Percentiles rank a stretch among this genome's conserved stretches.
phyloP scores from a whole-genome alignment of 1,140 invertebrate species.

The Drosophila athabasca region DNA sequence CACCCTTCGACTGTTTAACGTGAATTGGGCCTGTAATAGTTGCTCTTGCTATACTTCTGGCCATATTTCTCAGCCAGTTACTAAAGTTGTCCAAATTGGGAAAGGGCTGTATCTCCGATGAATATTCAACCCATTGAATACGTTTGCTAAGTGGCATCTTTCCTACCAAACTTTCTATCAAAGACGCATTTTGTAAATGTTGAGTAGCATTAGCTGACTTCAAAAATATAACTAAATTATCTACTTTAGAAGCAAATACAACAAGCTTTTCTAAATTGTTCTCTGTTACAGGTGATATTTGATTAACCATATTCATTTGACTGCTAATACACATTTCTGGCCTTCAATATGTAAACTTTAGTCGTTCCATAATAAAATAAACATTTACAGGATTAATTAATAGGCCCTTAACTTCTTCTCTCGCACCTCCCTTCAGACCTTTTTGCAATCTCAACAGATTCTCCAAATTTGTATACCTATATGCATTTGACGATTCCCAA shows the following conservation, averaged over 20 bases:
- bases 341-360: not conserved
- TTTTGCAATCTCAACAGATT: conserved; percentile 14
- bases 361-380: not conserved
- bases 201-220: conserved; percentile 1
- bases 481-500: conserved; percentile 10
- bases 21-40: too few species aligned
- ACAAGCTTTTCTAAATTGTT: conserved; percentile 1
- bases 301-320: not conserved
- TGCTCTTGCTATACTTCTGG: not conserved
- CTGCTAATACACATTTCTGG: not conserved
- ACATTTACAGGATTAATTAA: not conserved
- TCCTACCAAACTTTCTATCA: conserved; percentile 2
- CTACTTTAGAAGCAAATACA: not conserved
- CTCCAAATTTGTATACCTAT: conserved; percentile 6
- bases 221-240: conserved; percentile 4
- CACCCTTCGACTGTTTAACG: too few species aligned
- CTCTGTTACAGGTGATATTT: not conserved
- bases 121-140: conserved; percentile 13
- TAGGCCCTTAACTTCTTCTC: not conserved
- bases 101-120: not conserved
- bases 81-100: conserved; percentile 14
- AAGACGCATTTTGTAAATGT: conserved; percentile 4
- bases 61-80: not conserved
- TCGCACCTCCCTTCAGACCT: not conserved
- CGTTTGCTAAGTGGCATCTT: conserved; percentile 11